A percentile compares a stretch with the other conserved stretches of the same genome.
phyloP scores from a whole-genome alignment of 2,113 vertebrate species.

The Scartelaos histophorus region DNA sequence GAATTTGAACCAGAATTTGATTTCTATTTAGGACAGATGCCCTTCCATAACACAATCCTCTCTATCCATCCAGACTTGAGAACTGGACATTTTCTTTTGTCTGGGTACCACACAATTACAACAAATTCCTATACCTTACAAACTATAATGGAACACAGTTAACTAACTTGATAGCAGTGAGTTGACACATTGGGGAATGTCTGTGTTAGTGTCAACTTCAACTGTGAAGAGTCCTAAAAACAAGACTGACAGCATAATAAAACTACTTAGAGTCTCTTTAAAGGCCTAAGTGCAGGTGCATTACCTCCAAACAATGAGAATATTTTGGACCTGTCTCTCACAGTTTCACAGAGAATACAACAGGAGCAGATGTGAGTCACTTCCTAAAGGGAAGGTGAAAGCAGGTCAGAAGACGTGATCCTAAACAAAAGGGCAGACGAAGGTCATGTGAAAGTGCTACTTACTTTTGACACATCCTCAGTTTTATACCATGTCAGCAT shows the following conservation, averaged over 20 bases:
- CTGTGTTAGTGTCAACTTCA: not conserved
- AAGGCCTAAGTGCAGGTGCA: not conserved
- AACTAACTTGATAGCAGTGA: not conserved
- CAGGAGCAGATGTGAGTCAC: slow-evolving; percentile 44
- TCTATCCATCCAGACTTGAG: not conserved
- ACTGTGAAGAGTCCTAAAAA: not conserved
- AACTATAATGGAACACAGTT: not conserved
- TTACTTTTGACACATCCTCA: not conserved
- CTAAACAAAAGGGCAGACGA: slow-evolving; percentile 15
- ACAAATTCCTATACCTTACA: not conserved
- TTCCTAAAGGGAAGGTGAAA: slow-evolving; percentile 57
- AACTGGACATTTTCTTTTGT: not conserved
- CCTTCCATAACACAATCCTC: too few species aligned
- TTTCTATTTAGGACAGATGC: not conserved
- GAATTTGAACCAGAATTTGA: too few species aligned
- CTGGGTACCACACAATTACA: not conserved
- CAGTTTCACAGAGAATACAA: not conserved
- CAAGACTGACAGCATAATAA: not conserved
- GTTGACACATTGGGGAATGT: not conserved
- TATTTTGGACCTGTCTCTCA: not conserved
- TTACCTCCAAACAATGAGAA: slow-evolving; percentile 10
- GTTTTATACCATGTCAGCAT: not conserved
- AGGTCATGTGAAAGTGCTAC: slow-evolving; percentile 38
- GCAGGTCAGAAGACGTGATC: slow-evolving; percentile 47
- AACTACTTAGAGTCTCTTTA: not conserved